Evolutionary conservation across 2,888 invertebrate species (phyloP), one percentile per base, ranked within the genome.

Genomic region (Orthonychiurus folsomi): DNA sequence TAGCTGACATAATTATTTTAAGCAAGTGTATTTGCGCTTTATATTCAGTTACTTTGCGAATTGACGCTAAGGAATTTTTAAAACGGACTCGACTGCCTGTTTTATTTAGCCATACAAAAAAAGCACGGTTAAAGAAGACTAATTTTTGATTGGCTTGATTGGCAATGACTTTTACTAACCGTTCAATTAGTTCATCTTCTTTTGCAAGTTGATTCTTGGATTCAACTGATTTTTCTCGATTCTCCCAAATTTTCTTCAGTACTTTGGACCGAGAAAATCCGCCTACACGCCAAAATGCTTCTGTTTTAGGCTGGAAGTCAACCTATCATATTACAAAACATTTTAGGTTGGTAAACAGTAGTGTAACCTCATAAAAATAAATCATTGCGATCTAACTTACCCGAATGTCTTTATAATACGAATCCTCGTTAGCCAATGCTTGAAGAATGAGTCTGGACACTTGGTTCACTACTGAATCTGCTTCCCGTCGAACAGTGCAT

Each of bases 221-320:
- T 26, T 57, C 37, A 26, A 52, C n/a, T 37, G 56, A n/a, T 27
- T 56, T 23, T 48, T 28, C 73, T 65, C 9, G 73, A 74, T 56
- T 78, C 74, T 66, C 75, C 63, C 81, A 80, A 68, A 77, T 76
- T 65, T 78, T 78, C 1, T 78, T 73, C 0, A 81, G 76, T 50
- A 71, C 73, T 52, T 76, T 74, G 1, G 85, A 81, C 0, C 85
- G 81, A 65, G 83, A 76, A 69, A 87, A 82, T 59, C 89, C 88
- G 59, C 90, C 90, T 48, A 84, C 83, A 74, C 83, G 82, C 94
- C 94, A 95, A 77, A 88, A 89, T 26, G 92, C 87, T 80, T 92
- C 89, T 72, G 89, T 81, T 23, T 89, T 81, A 2, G 93, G 88
- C 66, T 87, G 82, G 73, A 83, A 80, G 76, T 93, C 92, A 37